A percentile compares a stretch with the other conserved stretches of the same genome.
Evolutionary conservation across 1,140 invertebrate genomes (phyloP).

Genomic region (Solenopsis invicta): DNA sequence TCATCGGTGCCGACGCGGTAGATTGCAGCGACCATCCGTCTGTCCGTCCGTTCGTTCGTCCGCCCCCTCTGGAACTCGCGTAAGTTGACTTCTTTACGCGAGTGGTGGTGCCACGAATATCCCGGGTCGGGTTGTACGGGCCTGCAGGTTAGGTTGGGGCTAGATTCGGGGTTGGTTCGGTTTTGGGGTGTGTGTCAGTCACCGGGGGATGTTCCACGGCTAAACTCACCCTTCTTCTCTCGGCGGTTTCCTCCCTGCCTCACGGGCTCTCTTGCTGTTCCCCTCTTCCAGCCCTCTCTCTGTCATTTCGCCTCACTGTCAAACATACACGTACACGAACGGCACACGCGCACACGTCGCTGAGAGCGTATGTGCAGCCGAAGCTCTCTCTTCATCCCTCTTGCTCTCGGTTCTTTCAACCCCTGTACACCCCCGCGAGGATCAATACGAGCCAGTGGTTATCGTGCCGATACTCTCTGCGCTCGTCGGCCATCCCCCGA

Average conservation of each 20-base stretch:
- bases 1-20: background rate
- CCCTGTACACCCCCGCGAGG: slow-evolving; percentile 76
- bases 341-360: background rate
- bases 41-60: background rate
- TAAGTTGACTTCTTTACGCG: slow-evolving; percentile 68
- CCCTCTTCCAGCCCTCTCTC: slow-evolving; percentile 39
- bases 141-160: slow-evolving; percentile 54
- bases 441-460: slow-evolving; percentile 83
- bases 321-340: background rate
- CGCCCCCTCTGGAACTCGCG: slow-evolving; percentile 29
- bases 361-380: slow-evolving; percentile 38
- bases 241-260: slow-evolving; percentile 39
- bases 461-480: slow-evolving; percentile 78
- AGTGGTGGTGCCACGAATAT: slow-evolving; percentile 51
- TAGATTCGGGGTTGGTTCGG: slow-evolving; percentile 65
- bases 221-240: slow-evolving; percentile 56
- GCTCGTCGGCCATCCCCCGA: slow-evolving; percentile 66
- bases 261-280: slow-evolving; percentile 34
- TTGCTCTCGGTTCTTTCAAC: slow-evolving; percentile 59
- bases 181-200: slow-evolving; percentile 71
- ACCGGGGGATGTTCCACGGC: slow-evolving; percentile 54
- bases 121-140: slow-evolving; percentile 27
- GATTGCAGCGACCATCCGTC: background rate
- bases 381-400: slow-evolving; percentile 40
- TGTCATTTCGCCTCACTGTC: slow-evolving; percentile 45